Evolutionary conservation across 2,888 invertebrate species (phyloP), one percentile per base, ranked within the genome.

Genomic region (Pollenia angustigena): DNA sequence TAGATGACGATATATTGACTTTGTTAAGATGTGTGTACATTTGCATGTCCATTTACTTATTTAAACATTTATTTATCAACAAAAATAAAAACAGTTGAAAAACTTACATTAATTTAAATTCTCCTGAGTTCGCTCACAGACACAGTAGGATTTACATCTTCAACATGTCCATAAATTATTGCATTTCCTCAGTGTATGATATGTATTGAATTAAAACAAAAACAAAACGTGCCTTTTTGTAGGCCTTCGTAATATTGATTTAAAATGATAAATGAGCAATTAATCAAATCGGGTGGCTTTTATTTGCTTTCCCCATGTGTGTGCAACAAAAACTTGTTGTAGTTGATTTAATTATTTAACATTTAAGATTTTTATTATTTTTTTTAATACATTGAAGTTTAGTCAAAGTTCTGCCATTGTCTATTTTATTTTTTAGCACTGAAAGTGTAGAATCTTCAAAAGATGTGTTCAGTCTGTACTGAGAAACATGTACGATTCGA

Each of bases 251-350:
- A 78, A 83, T 84, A 87, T 87, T 87, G 84, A 87, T 87, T 87
- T 81, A 84, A 87, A 87, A 84, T 87, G 81, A 87, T 87, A 84
- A 87, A 87, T 87, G 84, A 62, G 84, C 84, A 84, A 87, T 87
- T 87, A 87, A 84, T 87, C 72, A 87, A 80, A 74, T 69, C 72
- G 50, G 64, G 54, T 66, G 48, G 78, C 56, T 72, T n/a, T 48
- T 58, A 66, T 69, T 54, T 46, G 18, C 16, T 46, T 54, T 50
- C 32, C 54, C n/a, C 42, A n/a, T 69, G 52, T 54, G 16, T 40
- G n/a, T 48, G 46, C 72, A 66, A 54, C n/a, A 18, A 62, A 72
- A 12, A 64, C 44, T 32, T 56, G 23, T 50, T 69, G 16, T 58
- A 58, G 56, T 58, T 23, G 52, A 81, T 74, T 74, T 66, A 66